Percentiles rank a stretch among this genome's conserved stretches.
These are phyloP conservation scores for Tokudaia tokunoshimensis DNA, from an alignment of 2,797 vertebrate genomes.

Conservation along the genomic window DNA sequence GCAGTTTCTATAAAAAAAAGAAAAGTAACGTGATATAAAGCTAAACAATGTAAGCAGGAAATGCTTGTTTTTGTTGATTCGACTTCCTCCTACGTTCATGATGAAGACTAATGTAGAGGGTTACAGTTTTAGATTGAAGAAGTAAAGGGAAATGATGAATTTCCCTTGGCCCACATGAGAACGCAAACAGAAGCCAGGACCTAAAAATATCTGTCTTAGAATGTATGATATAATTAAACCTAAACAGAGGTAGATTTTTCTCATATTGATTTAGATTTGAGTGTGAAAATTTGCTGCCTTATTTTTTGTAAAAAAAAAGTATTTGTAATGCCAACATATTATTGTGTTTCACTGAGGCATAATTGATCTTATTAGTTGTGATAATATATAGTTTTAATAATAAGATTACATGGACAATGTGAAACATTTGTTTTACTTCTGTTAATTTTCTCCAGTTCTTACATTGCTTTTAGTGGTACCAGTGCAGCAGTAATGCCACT, in stretches of 20 bases:
- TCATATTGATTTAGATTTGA: slow-evolving; percentile 11
- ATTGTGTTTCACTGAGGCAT: not conserved
- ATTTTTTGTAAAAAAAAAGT: slow-evolving; percentile 48
- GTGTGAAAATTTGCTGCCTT: slow-evolving; percentile 25
- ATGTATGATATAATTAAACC: slow-evolving; percentile 25
- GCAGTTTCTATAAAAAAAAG: not conserved
- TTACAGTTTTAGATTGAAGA: slow-evolving; percentile 64
- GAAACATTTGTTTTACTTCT: not conserved
- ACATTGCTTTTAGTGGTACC: not conserved
- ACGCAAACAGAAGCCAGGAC: slow-evolving; percentile 30
- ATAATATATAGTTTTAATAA: not conserved
- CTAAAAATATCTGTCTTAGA: slow-evolving; percentile 59
- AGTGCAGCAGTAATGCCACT: not conserved
- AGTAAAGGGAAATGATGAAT: slow-evolving; percentile 38
- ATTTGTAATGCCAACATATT: not conserved
- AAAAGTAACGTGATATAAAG: not conserved
- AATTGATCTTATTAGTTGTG: not conserved
- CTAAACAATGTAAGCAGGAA: slow-evolving; percentile 58
- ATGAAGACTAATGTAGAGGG: slow-evolving; percentile 4
- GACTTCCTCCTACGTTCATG: slow-evolving; percentile 46
- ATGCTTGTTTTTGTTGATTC: slow-evolving; percentile 58
- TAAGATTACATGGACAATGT: not conserved
- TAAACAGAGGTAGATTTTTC: slow-evolving; percentile 11
- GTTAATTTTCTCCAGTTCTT: not conserved
- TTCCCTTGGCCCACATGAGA: slow-evolving; percentile 51